Conservation (phyloP, 2,113 vertebrate genomes). For the Leucoraja erinaceus region DNA sequence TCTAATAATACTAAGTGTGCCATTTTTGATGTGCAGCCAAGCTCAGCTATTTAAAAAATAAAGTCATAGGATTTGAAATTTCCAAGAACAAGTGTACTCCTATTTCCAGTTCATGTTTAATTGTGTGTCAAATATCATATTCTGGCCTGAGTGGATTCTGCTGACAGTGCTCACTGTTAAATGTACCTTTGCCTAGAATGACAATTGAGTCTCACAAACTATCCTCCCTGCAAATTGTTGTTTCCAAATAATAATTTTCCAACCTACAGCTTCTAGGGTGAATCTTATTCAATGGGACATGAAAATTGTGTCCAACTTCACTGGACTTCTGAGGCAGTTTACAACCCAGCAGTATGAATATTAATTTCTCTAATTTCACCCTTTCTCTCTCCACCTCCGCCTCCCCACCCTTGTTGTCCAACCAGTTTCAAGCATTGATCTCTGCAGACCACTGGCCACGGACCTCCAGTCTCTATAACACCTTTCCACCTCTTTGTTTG, state of each 20-base stretch:
- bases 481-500: background rate
- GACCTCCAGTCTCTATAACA: too few relatives aligned
- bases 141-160: background rate
- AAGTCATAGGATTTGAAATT: background rate
- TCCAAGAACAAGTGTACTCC: background rate
- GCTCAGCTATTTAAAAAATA: background rate
- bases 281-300: background rate
- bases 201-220: background rate
- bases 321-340: background rate
- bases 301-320: background rate
- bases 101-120: background rate
- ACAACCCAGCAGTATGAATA: background rate
- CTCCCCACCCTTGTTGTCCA: too few relatives aligned
- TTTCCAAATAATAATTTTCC: background rate
- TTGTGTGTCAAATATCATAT: background rate
- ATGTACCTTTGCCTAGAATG: background rate
- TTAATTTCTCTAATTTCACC: too few relatives aligned
- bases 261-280: background rate
- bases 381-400: too few relatives aligned
- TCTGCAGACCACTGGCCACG: too few relatives aligned
- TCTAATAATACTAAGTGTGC: background rate
- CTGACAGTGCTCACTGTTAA: background rate
- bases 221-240: background rate
- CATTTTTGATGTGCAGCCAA: background rate
- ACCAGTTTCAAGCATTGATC: too few relatives aligned